Evolutionary conservation across 2,113 vertebrate genomes (phyloP), one percentile per base, ranked within the genome.

Genomic region (Gambusia affinis): DNA sequence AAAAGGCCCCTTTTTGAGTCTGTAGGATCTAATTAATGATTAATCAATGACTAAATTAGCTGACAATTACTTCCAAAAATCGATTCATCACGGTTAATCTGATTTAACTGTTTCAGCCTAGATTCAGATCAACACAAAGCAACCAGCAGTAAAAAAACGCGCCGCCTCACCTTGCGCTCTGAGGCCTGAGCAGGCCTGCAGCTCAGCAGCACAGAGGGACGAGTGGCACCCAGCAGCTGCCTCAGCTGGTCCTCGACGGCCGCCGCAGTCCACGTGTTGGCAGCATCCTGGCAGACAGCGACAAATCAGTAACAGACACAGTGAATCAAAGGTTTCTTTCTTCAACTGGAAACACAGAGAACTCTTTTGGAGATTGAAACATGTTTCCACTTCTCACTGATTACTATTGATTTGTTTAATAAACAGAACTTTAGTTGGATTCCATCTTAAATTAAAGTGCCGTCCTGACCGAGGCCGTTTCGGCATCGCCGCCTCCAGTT

Each of bases 171-270:
- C 95, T 96, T 94, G 78, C 92, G 72, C 66, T 96, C 94, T 75
- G 91, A 92, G 71, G 89, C 64, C 66, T 94, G 93, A 73, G 89
- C 87, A 51, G 96, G 90, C 87, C 89, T 94, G 62, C 94, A 92
- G 92, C 93, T 96, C 92, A 99, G 90, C 64, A 95, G 80, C 63
- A 97, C 93, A 0, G 94, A 95, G 0, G 98, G 96, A 30, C 85
- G 93, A 8, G 94, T 94, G 14, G 85, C 89, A 67, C 91, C 90
- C 1, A 98, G 87, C 77, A 98, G 91, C 87, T 87, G 89, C 83
- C 82, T 94, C 82, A 99, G 51, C 73, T 94, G 85, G 66, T 93
- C 93, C 91, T 76, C 91, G 44, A 99, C 82, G 0, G 79, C 87
- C 30, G 92, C 88, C 22, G 88, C 65, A 64, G 93, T 88, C 35